phyloP scores from a whole-genome alignment of 2,888 invertebrate species.

The Cordilura impudica region DNA sequence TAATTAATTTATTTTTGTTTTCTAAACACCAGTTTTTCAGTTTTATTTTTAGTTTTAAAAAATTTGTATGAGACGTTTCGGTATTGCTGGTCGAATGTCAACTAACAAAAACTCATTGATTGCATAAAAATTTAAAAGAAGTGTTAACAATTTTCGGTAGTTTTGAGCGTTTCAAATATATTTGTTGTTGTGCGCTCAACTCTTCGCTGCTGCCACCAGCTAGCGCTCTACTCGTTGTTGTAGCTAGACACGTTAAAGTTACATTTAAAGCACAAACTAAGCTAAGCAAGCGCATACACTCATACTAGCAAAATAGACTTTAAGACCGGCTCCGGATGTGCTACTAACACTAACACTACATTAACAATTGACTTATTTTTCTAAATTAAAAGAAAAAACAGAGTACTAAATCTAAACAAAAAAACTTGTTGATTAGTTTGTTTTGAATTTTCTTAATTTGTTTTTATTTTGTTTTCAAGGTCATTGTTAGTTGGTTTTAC shows the following conservation, averaged over 20 bases:
- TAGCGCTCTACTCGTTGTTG: background rate
- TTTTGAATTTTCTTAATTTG: background rate
- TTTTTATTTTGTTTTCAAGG: background rate
- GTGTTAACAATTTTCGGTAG: slow-evolving; percentile 70
- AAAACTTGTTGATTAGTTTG: background rate
- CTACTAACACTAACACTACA: slow-evolving; percentile 28
- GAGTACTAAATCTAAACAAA: background rate
- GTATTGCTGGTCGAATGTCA: slow-evolving; percentile 70
- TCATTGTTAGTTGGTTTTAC: background rate
- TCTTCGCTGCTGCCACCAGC: slow-evolving; percentile 51
- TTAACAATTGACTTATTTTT: background rate
- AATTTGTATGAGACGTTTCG: slow-evolving; percentile 65
- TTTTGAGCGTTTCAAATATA: slow-evolving; percentile 57
- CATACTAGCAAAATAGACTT: background rate
- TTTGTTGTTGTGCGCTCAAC: slow-evolving; percentile 57
- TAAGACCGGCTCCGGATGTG: slow-evolving; percentile 53
- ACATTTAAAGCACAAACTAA: background rate
- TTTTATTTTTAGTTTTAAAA: background rate
- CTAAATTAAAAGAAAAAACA: background rate
- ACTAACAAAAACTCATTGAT: slow-evolving; percentile 75
- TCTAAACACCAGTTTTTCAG: background rate
- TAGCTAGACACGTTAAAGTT: background rate
- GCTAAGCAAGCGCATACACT: slow-evolving; percentile 9
- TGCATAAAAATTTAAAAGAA: slow-evolving; percentile 78
- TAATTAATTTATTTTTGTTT: background rate